phyloP scores from a whole-genome alignment of 2,797 vertebrate genomes.

The Sebastiscus albofasciatus region DNA sequence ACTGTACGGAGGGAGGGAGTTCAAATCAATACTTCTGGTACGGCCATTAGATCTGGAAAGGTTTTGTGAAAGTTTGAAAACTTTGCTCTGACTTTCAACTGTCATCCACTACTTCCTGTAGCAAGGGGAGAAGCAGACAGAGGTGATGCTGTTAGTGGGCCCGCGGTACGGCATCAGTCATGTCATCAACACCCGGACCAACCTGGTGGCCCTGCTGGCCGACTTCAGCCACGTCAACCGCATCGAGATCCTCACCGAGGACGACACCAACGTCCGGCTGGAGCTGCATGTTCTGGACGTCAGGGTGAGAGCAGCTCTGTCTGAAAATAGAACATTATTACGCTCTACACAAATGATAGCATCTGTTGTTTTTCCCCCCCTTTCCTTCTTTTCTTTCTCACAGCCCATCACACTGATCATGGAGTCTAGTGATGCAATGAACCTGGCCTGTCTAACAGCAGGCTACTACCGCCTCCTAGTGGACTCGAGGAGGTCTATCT shows the following conservation, averaged over 20 bases:
- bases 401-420: conserved; percentile 97
- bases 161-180: conserved; percentile 97
- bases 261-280: conserved; percentile 90
- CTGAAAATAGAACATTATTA: not conserved
- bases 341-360: not conserved
- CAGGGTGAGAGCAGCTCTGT: conserved; percentile 81
- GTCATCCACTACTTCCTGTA: not conserved
- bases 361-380: not conserved
- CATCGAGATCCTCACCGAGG: conserved; percentile 97
- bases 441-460: conserved; percentile 96
- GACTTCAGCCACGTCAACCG: conserved; percentile 99
- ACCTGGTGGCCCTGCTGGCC: conserved; percentile 94
- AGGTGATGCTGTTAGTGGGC: conserved; percentile 93
- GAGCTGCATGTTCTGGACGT: conserved; percentile 97
- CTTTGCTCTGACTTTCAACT: not conserved
- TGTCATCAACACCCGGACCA: conserved; percentile 96
- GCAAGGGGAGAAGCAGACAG: conserved; percentile 97
- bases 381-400: not conserved
- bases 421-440: conserved; percentile 98
- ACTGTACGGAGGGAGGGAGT: conserved; percentile 95
- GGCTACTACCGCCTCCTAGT: conserved; percentile 98
- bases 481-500: conserved; percentile 96
- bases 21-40: conserved; percentile 95
- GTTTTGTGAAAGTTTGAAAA: not conserved
- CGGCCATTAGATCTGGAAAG: conserved; percentile 40